Base-by-base conservation (phyloP, 2,113 vertebrate species). In the Oceanites oceanicus region DNA sequence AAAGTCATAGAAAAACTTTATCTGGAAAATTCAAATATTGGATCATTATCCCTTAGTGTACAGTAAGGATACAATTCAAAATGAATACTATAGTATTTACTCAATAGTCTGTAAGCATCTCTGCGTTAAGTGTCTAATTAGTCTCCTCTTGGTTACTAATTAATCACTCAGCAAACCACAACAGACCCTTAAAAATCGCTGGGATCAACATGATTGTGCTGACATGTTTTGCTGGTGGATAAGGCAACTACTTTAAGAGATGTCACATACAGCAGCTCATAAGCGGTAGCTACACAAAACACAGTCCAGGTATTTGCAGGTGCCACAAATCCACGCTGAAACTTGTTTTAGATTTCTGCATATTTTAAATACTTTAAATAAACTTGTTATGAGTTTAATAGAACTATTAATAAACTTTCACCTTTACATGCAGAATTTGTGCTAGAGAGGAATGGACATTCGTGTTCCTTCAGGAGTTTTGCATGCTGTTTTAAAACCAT, bases 401-500 rank as follows among this genome's bases (percentile, higher is more conserved):
- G 47, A 75, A 68, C 9, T 40, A 45, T 27, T 55, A 42, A 83
- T 22, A 72, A 71, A 65, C 6, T 8, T 38, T 77, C 29, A 42
- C 6, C 11, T 50, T 62, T 45, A 40, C 6, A 22, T 45, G 72
- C 18, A 56, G 55, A 61, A 66, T 61, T 52, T 67, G 9, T 62
- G 19, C 59, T 50, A 62, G 20, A 58, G 5, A 53, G 17, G 15
- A 87, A 71, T 11, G 11, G 12, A 72, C 12, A 53, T 44, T 29
- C 9, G 40, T 11, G 1, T 84, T 92, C 45, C 61, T 71, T 89
- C 88, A 85, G 66, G 16, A 85, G 36, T 40, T 96, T 79, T 92
- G 58, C 72, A 52, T 81, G 52, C 19, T 92, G 65, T 80, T 65
- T 95, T 93, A 92, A 92, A 93, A 85, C 11, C 45, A 90, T 76